These are phyloP conservation scores for Eumacrocentrus americanus DNA, from an alignment of 2,888 invertebrate species.

Conservation along the genomic window DNA sequence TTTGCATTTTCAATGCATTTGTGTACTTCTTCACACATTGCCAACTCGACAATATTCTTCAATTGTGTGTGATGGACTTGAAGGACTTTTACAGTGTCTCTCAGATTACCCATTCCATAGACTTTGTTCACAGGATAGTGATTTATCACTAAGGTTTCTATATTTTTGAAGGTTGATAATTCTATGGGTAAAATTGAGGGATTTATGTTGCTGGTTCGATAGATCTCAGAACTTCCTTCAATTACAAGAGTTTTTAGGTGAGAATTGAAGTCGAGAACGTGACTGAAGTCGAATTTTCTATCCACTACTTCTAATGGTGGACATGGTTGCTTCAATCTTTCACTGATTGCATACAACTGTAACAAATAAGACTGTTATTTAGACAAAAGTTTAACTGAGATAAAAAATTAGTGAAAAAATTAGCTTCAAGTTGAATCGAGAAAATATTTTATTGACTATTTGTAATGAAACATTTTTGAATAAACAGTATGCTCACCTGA, in stretches of 20 bases:
- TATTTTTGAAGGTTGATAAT: slow-evolving; percentile 79
- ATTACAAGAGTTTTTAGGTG: slow-evolving; percentile 75
- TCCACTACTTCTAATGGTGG: slow-evolving; percentile 80
- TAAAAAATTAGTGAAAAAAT: neutral
- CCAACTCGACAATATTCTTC: slow-evolving; percentile 75
- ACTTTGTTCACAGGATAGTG: slow-evolving; percentile 74
- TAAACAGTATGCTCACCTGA: slow-evolving; percentile 66
- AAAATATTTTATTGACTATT: neutral
- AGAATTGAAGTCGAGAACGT: slow-evolving; percentile 86
- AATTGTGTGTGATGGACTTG: slow-evolving; percentile 73
- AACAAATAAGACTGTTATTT: slow-evolving; percentile 48
- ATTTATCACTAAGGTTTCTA: slow-evolving; percentile 74
- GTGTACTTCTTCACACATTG: slow-evolving; percentile 85
- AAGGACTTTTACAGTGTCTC: slow-evolving; percentile 71
- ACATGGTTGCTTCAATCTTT: slow-evolving; percentile 84
- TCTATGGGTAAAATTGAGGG: slow-evolving; percentile 82
- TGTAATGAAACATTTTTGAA: neutral
- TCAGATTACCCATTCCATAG: slow-evolving; percentile 65
- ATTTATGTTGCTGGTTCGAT: slow-evolving; percentile 84
- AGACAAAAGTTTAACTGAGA: neutral
- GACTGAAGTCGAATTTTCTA: slow-evolving; percentile 86
- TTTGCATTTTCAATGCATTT: slow-evolving; percentile 65
- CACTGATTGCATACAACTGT: slow-evolving; percentile 88
- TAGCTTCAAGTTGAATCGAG: no score
- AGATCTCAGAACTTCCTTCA: slow-evolving; percentile 70